Conservation (phyloP, 1,140 invertebrate species). For the Teleopsis dalmanni region DNA sequence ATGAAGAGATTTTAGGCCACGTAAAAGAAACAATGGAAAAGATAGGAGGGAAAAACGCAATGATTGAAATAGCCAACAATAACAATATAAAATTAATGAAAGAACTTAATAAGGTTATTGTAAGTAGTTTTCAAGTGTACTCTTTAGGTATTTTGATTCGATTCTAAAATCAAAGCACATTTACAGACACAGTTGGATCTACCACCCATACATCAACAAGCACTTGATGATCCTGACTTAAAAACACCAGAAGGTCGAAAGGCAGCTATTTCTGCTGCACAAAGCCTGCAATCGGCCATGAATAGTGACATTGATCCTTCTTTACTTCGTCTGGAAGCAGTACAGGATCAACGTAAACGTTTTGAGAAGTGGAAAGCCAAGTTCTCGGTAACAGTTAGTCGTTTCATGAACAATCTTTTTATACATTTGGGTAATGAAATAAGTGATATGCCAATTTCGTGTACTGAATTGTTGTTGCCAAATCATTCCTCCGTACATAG, state of each 20-base stretch:
- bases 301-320: slow-evolving; percentile 60
- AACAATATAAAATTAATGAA: slow-evolving; percentile 74
- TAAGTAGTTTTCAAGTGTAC: slow-evolving; percentile 45
- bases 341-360: slow-evolving; percentile 79
- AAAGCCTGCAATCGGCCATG: slow-evolving; percentile 69
- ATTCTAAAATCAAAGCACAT: slow-evolving; percentile 20
- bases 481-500: slow-evolving; percentile 71
- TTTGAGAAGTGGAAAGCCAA: slow-evolving; percentile 77
- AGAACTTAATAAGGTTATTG: slow-evolving; percentile 74
- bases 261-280: slow-evolving; percentile 71
- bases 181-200: slow-evolving; percentile 66
- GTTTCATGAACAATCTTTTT: slow-evolving; percentile 88
- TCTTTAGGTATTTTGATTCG: neutral
- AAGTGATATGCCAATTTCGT: slow-evolving; percentile 39
- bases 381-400: slow-evolving; percentile 73
- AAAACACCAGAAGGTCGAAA: slow-evolving; percentile 64
- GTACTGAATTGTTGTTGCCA: slow-evolving; percentile 61
- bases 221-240: slow-evolving; percentile 68
- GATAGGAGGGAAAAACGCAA: slow-evolving; percentile 86
- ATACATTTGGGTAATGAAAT: slow-evolving; percentile 73
- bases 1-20: slow-evolving; percentile 72
- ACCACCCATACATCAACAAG: slow-evolving; percentile 58
- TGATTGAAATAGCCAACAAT: slow-evolving; percentile 76
- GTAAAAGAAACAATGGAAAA: slow-evolving; percentile 79
- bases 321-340: slow-evolving; percentile 64